Percentiles rank a stretch among this genome's conserved stretches.
These are phyloP conservation scores for Phaethornis superciliosus DNA, from an alignment of 2,113 vertebrate species.

Conservation along the genomic window DNA sequence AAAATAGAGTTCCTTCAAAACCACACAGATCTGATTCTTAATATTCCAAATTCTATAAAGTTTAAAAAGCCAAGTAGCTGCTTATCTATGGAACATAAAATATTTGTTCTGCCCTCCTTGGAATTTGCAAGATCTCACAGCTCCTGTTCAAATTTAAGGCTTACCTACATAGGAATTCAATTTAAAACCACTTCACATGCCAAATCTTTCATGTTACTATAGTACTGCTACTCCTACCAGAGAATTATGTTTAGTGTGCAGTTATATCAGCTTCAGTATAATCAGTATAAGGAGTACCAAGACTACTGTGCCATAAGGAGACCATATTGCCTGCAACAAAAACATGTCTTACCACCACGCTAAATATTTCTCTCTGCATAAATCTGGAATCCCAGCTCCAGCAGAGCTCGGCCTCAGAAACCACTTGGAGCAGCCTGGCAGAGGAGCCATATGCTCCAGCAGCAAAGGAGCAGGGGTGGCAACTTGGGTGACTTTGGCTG, in stretches of 20 bases:
- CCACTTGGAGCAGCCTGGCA: neutral
- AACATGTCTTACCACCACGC: conserved; percentile 52
- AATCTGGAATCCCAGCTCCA: conserved; percentile 33
- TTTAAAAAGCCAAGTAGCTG: neutral
- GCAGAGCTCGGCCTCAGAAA: neutral
- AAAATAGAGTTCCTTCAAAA: neutral
- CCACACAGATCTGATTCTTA: rapidly evolving
- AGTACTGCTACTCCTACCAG: conserved; percentile 44
- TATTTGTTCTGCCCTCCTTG: neutral
- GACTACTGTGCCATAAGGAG: conserved; percentile 61
- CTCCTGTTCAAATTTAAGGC: neutral
- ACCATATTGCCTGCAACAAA: conserved; percentile 62
- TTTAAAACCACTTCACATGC: neutral
- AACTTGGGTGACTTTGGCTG: rapidly evolving
- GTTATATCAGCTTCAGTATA: conserved; percentile 56
- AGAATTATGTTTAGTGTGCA: conserved; percentile 20
- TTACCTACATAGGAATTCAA: neutral
- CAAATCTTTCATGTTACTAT: neutral
- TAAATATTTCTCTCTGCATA: conserved; percentile 66
- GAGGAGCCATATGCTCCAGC: neutral
- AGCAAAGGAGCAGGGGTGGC: rapidly evolving
- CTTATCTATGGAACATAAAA: neutral
- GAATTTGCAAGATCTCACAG: neutral
- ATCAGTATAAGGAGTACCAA: conserved; percentile 4
- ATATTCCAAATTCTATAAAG: neutral